These are phyloP conservation scores for Dermatemys mawii DNA, from an alignment of 2,113 vertebrate species.

Conservation along the genomic window DNA sequence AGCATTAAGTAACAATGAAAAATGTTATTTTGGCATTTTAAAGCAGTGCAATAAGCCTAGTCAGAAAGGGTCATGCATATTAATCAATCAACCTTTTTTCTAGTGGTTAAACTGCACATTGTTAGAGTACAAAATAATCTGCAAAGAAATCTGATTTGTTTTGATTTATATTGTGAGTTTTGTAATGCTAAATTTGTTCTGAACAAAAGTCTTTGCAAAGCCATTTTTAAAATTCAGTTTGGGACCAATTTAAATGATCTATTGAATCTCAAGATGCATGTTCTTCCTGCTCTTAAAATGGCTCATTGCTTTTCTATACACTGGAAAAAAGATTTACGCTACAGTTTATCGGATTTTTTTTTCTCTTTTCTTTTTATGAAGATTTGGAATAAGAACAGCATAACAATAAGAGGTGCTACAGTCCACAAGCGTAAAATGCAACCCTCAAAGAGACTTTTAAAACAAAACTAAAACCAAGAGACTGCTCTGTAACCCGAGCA, in stretches of 20 bases:
- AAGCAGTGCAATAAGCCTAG: background rate
- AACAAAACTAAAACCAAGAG: constrained; percentile 22
- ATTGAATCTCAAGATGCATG: constrained; percentile 69
- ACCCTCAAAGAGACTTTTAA: background rate
- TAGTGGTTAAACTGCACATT: background rate
- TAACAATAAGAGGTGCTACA: background rate
- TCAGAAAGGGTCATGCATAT: background rate
- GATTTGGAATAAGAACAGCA: constrained; percentile 10
- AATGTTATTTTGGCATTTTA: background rate
- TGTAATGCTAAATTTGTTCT: constrained; percentile 58
- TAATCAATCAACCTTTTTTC: background rate
- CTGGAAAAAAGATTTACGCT: constrained; percentile 15
- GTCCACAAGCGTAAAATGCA: background rate
- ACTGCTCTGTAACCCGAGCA: background rate
- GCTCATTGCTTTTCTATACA: constrained; percentile 61
- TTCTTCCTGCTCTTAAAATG: constrained; percentile 76
- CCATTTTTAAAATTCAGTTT: constrained; percentile 61
- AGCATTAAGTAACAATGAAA: background rate
- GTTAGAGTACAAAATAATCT: background rate
- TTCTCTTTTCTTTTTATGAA: constrained; percentile 37
- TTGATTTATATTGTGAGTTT: constrained; percentile 26
- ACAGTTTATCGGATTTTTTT: background rate
- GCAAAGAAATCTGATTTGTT: constrained; percentile 11
- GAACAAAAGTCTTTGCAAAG: constrained; percentile 51
- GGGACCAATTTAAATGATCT: constrained; percentile 72